phyloP scores from a whole-genome alignment of 2,113 vertebrate genomes.

The Dipodomys ordii region DNA sequence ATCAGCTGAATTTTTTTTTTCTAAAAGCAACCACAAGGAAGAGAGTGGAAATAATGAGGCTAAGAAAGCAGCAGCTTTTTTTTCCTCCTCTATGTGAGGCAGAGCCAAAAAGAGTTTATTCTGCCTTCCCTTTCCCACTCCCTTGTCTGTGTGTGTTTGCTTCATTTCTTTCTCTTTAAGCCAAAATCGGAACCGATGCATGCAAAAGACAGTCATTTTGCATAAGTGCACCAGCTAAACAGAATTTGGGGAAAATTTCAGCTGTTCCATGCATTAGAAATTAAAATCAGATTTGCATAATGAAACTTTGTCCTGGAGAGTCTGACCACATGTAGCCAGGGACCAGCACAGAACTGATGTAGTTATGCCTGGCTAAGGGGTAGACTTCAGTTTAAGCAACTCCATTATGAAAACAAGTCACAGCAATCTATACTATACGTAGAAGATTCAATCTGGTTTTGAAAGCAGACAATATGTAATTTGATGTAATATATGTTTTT shows the following conservation, averaged over 20 bases:
- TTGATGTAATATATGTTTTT: neutral
- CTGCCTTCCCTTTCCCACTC: neutral
- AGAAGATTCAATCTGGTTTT: neutral
- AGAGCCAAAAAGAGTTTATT: neutral
- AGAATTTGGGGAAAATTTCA: neutral
- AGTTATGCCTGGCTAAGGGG: neutral
- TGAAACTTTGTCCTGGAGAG: neutral
- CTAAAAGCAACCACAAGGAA: neutral
- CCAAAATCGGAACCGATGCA: neutral
- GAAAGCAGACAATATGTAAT: neutral
- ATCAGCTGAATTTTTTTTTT: neutral
- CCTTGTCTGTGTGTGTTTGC: neutral
- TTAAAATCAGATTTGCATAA: neutral
- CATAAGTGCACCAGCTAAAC: neutral
- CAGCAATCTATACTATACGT: neutral
- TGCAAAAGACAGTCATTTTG: constrained; percentile 41
- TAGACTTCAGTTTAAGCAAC: neutral
- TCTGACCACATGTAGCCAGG: neutral
- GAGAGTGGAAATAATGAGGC: neutral
- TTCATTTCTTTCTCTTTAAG: neutral
- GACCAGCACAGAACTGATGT: accelerated
- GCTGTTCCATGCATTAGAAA: neutral
- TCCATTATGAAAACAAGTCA: neutral
- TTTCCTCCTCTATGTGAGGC: neutral
- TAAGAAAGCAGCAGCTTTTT: neutral